A percentile compares a stretch with the other conserved stretches of the same genome.
These are phyloP conservation scores for Kradibia gibbosae DNA, from an alignment of 1,140 invertebrate species.

Conservation along the genomic window DNA sequence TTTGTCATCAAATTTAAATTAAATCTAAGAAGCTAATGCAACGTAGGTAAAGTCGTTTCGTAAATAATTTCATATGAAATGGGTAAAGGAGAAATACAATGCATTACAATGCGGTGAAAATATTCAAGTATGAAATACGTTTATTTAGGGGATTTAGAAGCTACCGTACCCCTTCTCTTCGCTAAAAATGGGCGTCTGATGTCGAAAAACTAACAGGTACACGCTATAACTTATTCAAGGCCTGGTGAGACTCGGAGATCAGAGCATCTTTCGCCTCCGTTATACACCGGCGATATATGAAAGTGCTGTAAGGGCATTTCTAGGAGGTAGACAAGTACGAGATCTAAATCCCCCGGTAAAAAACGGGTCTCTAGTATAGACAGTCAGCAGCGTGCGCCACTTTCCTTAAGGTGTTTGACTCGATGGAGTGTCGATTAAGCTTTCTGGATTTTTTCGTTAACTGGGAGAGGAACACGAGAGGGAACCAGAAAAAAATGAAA, in stretches of 20 bases:
- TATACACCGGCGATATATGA: not conserved
- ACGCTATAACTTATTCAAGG: slow-evolving; percentile 47
- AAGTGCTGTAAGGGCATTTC: not conserved
- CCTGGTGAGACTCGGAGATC: not conserved
- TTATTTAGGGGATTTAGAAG: slow-evolving; percentile 51
- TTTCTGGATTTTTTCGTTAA: slow-evolving; percentile 23
- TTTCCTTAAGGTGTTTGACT: slow-evolving; percentile 42
- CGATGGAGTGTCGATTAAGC: slow-evolving; percentile 45
- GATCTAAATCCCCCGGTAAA: slow-evolving; percentile 32
- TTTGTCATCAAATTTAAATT: slow-evolving; percentile 28
- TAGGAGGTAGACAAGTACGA: too few relatives aligned
- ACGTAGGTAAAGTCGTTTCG: not conserved
- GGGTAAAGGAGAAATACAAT: not conserved
- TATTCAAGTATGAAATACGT: slow-evolving; percentile 43
- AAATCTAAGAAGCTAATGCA: slow-evolving; percentile 18
- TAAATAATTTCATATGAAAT: slow-evolving; percentile 36
- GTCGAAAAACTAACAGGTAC: slow-evolving; percentile 40
- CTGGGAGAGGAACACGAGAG: not conserved
- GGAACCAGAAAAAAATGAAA: not conserved
- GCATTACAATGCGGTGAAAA: not conserved
- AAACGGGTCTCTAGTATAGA: slow-evolving; percentile 22
- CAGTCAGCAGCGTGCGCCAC: slow-evolving; percentile 11
- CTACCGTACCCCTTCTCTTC: not conserved
- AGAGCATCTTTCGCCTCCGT: not conserved
- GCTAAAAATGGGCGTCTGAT: not conserved